Conservation (phyloP, 2,888 invertebrate genomes). For the Oligia strigilis region DNA sequence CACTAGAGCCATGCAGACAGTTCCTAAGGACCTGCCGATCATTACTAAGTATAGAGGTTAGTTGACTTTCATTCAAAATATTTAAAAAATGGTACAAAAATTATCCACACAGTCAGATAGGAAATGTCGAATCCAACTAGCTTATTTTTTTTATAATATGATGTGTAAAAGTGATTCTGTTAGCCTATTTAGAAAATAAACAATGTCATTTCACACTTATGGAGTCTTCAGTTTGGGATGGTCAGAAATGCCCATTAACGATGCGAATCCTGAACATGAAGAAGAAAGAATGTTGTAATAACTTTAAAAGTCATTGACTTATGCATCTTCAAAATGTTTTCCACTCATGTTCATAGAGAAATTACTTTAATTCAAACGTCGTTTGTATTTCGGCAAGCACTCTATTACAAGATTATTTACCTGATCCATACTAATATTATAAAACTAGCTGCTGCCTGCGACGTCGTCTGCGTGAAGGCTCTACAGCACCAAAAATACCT, state of each 20-base stretch:
- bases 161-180: no score
- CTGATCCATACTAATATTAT: neutral
- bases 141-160: no score
- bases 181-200: no score
- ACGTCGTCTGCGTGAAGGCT: no score
- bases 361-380: slow-evolving; percentile 12
- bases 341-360: neutral
- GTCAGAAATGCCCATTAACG: neutral
- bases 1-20: slow-evolving; percentile 92
- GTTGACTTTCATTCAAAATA: neutral
- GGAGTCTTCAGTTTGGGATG: neutral
- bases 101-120: no score
- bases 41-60: slow-evolving; percentile 97
- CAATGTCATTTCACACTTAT: no score
- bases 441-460: no score
- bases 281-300: neutral
- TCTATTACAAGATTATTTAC: neutral
- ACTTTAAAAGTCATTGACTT: neutral
- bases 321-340: neutral
- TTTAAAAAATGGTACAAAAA: no score
- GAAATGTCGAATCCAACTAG: no score
- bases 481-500: no score
- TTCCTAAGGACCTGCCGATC: slow-evolving; percentile 95
- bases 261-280: neutral
- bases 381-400: neutral